Conservation (phyloP, 2,888 invertebrate genomes). For the Campopleginae sp. region DNA sequence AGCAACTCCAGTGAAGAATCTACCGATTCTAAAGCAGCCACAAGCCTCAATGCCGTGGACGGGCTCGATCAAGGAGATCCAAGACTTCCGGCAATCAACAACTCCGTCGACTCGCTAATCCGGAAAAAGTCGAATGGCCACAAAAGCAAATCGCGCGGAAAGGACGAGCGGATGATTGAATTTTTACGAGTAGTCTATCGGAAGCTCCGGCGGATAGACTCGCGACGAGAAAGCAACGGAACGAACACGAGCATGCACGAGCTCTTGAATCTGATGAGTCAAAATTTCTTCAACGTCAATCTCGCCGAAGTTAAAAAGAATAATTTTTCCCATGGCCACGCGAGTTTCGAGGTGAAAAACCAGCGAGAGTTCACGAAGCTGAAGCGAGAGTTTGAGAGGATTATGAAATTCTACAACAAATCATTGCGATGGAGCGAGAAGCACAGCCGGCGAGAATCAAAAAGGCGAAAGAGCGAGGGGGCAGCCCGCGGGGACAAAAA, state of each 20-base stretch:
- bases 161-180: conserved; percentile 82
- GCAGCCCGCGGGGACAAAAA: conserved; percentile 66
- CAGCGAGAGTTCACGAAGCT: conserved; percentile 81
- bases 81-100: conserved; percentile 59
- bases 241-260: conserved; percentile 83
- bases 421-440: conserved; percentile 82
- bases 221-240: conserved; percentile 76
- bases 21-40: conserved; percentile 33
- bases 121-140: conserved; percentile 72
- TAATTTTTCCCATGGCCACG: conserved; percentile 73
- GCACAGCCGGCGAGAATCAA: conserved; percentile 78
- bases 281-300: conserved; percentile 82
- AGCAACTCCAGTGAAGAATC: conserved; percentile 40
- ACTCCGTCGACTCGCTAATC: conserved; percentile 45
- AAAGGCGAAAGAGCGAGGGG: conserved; percentile 68
- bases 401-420: conserved; percentile 82
- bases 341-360: conserved; percentile 77
- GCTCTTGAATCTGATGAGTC: conserved; percentile 81
- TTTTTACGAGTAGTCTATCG: conserved; percentile 81
- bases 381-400: conserved; percentile 82
- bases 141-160: conserved; percentile 76
- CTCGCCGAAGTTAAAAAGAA: conserved; percentile 76
- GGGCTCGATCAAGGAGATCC: conserved; percentile 48
- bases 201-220: conserved; percentile 81
- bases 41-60: conserved; percentile 68